Evolutionary conservation across 2,797 vertebrate genomes (phyloP).

Genomic region (Tympanoctomys barrerae): DNA sequence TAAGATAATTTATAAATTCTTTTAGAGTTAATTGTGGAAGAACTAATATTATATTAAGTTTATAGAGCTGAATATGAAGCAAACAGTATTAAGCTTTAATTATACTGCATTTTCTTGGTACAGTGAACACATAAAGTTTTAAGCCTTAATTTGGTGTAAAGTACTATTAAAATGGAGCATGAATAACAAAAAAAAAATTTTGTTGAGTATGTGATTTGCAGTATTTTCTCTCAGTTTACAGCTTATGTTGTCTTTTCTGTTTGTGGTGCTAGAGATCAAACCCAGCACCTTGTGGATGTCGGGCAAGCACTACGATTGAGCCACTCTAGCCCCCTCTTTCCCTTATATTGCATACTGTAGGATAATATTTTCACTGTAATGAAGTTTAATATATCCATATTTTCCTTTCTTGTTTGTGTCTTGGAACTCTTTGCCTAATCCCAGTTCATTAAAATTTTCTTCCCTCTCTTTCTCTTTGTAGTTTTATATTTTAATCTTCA

Average conservation of each 20-base stretch:
- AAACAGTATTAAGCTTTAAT: constrained; percentile 64
- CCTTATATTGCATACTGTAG: neutral
- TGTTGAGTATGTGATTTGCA: neutral
- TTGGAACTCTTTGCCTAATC: constrained; percentile 33
- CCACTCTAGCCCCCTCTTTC: neutral
- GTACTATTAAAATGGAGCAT: constrained; percentile 59
- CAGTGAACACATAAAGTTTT: constrained; percentile 67
- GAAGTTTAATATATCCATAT: neutral
- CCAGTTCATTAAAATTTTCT: neutral
- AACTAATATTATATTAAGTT: constrained; percentile 60
- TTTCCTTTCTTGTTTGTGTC: constrained; percentile 20
- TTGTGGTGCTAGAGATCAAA: neutral
- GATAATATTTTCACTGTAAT: constrained; percentile 14
- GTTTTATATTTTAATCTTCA: constrained; percentile 35
- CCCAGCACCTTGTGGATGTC: neutral
- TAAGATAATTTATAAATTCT: constrained; percentile 50
- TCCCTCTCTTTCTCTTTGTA: neutral
- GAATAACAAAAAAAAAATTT: neutral
- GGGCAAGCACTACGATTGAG: neutral
- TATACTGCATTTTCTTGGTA: constrained; percentile 65
- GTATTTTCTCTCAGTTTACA: neutral
- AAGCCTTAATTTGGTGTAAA: constrained; percentile 54
- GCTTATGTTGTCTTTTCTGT: neutral
- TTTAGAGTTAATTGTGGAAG: constrained; percentile 37
- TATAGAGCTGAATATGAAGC: constrained; percentile 55